These are phyloP conservation scores for Aphelinus certus DNA, from an alignment of 1,140 invertebrate species.

Conservation along the genomic window DNA sequence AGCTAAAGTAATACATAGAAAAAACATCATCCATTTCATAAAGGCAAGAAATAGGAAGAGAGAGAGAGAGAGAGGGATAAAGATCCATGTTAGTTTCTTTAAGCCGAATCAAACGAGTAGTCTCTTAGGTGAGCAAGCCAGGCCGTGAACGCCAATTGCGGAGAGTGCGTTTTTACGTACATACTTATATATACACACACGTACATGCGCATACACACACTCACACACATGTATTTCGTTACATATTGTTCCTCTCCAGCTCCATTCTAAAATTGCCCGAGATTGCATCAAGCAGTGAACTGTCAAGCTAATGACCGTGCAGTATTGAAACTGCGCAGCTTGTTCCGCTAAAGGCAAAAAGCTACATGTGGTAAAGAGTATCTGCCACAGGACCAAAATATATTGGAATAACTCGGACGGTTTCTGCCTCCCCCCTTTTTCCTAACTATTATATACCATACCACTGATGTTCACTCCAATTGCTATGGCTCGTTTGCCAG, in stretches of 20 bases:
- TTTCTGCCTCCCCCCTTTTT: background rate
- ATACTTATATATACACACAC: slow-evolving; percentile 12
- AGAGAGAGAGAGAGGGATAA: background rate
- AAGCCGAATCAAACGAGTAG: background rate
- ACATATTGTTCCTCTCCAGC: slow-evolving; percentile 7
- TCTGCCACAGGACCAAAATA: slow-evolving; percentile 40
- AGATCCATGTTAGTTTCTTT: slow-evolving; percentile 7
- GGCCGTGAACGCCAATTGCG: slow-evolving; percentile 31
- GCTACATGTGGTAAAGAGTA: slow-evolving; percentile 9
- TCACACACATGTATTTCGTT: no score
- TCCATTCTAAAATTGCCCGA: slow-evolving; percentile 38
- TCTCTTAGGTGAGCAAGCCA: background rate
- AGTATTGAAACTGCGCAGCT: slow-evolving; percentile 55
- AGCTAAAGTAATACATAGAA: no score
- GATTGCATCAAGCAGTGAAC: slow-evolving; percentile 52
- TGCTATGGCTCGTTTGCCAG: no score
- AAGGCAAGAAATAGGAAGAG: background rate
- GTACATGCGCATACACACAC: background rate
- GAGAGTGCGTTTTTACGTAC: slow-evolving; percentile 10
- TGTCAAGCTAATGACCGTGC: slow-evolving; percentile 50
- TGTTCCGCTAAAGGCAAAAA: slow-evolving; percentile 45
- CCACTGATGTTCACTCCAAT: no score
- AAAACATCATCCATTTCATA: no score
- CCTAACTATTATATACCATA: no score
- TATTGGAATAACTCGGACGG: slow-evolving; percentile 52